Conservation (phyloP, 2,888 invertebrate genomes). For the Drosophila paucipuncta region DNA sequence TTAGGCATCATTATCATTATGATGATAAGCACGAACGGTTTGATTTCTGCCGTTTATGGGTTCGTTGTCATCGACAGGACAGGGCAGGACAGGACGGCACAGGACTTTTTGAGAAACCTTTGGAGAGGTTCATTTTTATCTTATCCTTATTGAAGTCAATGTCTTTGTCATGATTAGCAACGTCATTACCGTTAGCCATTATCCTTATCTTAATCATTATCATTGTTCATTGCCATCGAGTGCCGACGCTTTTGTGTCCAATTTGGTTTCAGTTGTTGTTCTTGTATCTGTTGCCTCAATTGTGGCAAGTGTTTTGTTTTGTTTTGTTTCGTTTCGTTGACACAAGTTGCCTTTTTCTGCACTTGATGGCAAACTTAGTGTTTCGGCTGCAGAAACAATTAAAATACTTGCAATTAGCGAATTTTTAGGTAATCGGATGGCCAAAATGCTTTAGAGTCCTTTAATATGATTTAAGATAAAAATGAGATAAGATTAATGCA, state of each 20-base stretch:
- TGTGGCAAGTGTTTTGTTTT: constrained; percentile 29
- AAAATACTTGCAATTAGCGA: too few species aligned
- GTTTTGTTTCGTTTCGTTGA: constrained; percentile 27
- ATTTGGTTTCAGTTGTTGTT: background rate
- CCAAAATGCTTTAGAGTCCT: background rate
- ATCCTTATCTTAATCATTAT: constrained; percentile 26
- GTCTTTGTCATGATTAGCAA: constrained; percentile 20
- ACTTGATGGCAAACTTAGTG: constrained; percentile 5
- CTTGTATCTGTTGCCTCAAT: constrained; percentile 3
- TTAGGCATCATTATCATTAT: constrained; percentile 75
- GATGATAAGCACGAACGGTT: constrained; percentile 77
- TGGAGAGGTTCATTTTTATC: background rate
- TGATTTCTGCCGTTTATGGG: constrained; percentile 68
- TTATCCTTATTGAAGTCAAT: constrained; percentile 22
- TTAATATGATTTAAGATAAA: background rate
- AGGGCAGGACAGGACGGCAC: constrained; percentile 7
- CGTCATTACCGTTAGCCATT: constrained; percentile 18
- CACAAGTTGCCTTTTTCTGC: constrained; percentile 24
- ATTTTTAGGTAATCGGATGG: background rate
- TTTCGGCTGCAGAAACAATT: background rate
- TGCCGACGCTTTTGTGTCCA: constrained; percentile 34
- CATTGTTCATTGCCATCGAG: constrained; percentile 35
- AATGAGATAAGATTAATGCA: background rate
- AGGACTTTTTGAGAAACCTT: background rate
- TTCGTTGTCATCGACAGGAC: constrained; percentile 68